Evolutionary conservation across 2,113 vertebrate species (phyloP), one percentile per base, ranked within the genome.

Genomic region (Vanacampus margaritifer): DNA sequence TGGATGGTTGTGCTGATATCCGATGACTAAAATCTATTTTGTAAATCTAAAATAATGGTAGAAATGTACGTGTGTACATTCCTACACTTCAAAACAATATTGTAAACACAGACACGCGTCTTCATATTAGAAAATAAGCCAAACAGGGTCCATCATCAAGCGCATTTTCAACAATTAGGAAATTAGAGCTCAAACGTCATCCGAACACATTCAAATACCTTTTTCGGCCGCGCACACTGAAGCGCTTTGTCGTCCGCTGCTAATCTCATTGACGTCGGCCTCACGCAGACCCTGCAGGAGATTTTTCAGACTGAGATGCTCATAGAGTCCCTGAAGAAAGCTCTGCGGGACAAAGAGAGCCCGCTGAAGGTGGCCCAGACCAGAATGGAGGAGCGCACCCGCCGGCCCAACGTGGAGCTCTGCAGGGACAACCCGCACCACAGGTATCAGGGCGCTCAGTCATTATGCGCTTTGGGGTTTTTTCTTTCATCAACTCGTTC

Each of bases 351-450:
- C 61, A 98, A 98, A 71, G 93, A 88, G 16, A 79, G 80, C 56
- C 92, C 93, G 0, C 73, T 99, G 41, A 98, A 94, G 81, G 94
- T 98, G 70, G 95, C 96, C 6, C 97, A 98, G 73, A 98, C 95
- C 0, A 86, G 94, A 1, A 86, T 98, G 83, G 96, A 97, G 0
- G 94, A 98, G 72, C 93, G 95, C 26, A 94, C 92, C 0, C 81
- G 92, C 68, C 92, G 96, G 71, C 95, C 97, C 2, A 94, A 96
- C 0, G 23, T 95, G 0, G 96, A 98, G 83, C 91, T 98, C 54
- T 98, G 96, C 87, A 86, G 93, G 56, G 96, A 98, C 72, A 83
- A 83, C 36, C 93, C 93, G 5, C 92, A 97, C 74, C 60, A 97
- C 70, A 88, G 92, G 94, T 95, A 83, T 12, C 50, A 9, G 6